Conservation (phyloP, 2,888 invertebrate species). For the Meganola albula region DNA sequence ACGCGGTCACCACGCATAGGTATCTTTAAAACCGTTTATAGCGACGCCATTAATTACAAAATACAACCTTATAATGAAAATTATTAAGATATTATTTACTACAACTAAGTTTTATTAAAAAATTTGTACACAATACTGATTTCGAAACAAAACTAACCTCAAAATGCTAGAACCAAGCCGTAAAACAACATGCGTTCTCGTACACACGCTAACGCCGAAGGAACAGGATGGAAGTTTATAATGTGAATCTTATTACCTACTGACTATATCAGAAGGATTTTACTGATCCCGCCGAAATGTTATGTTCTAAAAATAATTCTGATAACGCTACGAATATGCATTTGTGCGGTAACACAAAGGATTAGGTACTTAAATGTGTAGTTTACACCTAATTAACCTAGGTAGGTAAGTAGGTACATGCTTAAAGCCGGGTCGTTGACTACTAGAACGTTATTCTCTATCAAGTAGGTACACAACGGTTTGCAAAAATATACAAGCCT, state of each 20-base stretch:
- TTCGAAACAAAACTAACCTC: conserved; percentile 22
- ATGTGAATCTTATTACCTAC: conserved; percentile 28
- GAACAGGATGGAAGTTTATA: conserved; percentile 40
- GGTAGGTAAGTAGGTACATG: too few relatives aligned
- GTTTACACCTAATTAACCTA: conserved; percentile 56
- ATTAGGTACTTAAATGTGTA: conserved; percentile 42
- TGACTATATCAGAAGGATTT: conserved; percentile 16
- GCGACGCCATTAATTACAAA: conserved; percentile 39
- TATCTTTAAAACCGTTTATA: conserved; percentile 44
- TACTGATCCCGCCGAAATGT: conserved; percentile 33
- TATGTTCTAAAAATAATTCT: conserved; percentile 8
- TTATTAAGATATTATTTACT: too few relatives aligned
- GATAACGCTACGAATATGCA: too few relatives aligned
- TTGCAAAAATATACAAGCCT: too few relatives aligned
- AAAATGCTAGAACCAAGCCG: conserved; percentile 13
- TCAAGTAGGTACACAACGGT: too few relatives aligned
- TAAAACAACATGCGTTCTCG: conserved; percentile 32
- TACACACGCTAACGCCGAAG: conserved; percentile 37
- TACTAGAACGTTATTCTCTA: too few relatives aligned
- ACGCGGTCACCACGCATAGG: conserved; percentile 64
- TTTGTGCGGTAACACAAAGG: conserved; percentile 53
- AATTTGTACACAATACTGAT: conserved; percentile 16
- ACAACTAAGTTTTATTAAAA: conserved; percentile 25
- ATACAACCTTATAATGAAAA: too few relatives aligned
- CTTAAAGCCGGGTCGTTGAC: conserved; percentile 72